Evolutionary conservation across 2,113 vertebrate genomes (phyloP).

Genomic region (Pollimyrus isidori): DNA sequence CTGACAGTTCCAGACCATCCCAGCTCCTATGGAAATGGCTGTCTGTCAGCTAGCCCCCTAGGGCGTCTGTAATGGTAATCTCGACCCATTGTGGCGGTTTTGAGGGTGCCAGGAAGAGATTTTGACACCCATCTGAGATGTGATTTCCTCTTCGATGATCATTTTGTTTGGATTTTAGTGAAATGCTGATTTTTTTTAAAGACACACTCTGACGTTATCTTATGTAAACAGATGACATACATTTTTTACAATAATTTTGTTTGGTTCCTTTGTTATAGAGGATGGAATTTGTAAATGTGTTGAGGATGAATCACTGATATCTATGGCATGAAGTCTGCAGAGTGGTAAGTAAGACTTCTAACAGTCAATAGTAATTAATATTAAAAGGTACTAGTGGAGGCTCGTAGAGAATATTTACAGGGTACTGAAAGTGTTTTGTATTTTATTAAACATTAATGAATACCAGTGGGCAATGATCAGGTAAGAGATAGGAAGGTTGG

Average conservation of each 20-base stretch:
- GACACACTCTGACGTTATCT: neutral
- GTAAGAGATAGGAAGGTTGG: neutral
- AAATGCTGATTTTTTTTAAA: neutral
- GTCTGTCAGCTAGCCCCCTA: neutral
- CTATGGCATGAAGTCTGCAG: neutral
- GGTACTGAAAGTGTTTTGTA: neutral
- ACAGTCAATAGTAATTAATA: neutral
- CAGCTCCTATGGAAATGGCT: neutral
- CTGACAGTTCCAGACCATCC: constrained; percentile 6
- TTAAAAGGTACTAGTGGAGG: neutral
- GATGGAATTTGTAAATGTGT: neutral
- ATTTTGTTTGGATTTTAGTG: neutral
- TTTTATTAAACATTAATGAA: neutral
- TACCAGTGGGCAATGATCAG: neutral
- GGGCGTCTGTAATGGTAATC: constrained; percentile 1
- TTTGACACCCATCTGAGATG: neutral
- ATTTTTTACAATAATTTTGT: neutral
- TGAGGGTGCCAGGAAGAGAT: neutral
- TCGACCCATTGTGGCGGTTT: neutral
- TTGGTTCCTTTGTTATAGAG: neutral
- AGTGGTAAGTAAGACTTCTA: neutral
- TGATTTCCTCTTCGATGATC: neutral
- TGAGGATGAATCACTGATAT: neutral
- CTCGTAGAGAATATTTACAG: neutral
- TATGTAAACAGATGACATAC: neutral